Evolutionary conservation across 2,888 invertebrate genomes (phyloP).

Genomic region (Brassicogethes aeneus): DNA sequence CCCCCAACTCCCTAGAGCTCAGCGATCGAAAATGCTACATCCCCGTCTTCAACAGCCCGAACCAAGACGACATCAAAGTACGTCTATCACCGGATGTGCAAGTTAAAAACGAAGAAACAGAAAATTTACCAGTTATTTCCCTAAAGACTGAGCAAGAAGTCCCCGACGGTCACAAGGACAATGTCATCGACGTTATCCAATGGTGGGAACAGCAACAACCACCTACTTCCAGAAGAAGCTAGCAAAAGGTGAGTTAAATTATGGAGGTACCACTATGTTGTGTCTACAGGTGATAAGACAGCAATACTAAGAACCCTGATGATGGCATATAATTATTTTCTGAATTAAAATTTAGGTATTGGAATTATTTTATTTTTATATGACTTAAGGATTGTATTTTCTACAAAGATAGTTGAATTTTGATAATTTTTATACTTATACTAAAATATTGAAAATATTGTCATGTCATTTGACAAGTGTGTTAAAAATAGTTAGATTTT

Average conservation of each 20-base stretch:
- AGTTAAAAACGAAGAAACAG: slow-evolving; percentile 13
- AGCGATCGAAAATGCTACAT: slow-evolving; percentile 26
- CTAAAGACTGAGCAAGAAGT: slow-evolving; percentile 32
- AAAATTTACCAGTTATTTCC: slow-evolving; percentile 31
- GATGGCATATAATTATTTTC: too few species aligned
- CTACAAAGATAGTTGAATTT: too few species aligned
- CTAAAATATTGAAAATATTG: too few species aligned
- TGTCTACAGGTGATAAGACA: too few species aligned
- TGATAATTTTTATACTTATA: too few species aligned
- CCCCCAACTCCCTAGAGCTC: slow-evolving; percentile 32
- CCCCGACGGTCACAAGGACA: slow-evolving; percentile 39
- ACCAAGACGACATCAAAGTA: slow-evolving; percentile 17
- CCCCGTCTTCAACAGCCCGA: slow-evolving; percentile 24
- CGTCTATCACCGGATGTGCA: slow-evolving; percentile 17
- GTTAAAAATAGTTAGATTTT: too few species aligned
- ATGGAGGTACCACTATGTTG: not conserved
- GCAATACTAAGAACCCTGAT: too few species aligned
- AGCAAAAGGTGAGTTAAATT: slow-evolving; percentile 4
- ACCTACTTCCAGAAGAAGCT: slow-evolving; percentile 4
- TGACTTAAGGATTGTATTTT: too few species aligned
- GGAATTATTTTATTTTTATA: too few species aligned
- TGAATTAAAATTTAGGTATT: too few species aligned
- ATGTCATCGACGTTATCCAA: slow-evolving; percentile 46
- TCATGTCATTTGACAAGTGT: too few species aligned
- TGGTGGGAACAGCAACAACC: slow-evolving; percentile 44